These are phyloP conservation scores for Triplophysa dalaica DNA, from an alignment of 2,113 vertebrate genomes.

Conservation along the genomic window DNA sequence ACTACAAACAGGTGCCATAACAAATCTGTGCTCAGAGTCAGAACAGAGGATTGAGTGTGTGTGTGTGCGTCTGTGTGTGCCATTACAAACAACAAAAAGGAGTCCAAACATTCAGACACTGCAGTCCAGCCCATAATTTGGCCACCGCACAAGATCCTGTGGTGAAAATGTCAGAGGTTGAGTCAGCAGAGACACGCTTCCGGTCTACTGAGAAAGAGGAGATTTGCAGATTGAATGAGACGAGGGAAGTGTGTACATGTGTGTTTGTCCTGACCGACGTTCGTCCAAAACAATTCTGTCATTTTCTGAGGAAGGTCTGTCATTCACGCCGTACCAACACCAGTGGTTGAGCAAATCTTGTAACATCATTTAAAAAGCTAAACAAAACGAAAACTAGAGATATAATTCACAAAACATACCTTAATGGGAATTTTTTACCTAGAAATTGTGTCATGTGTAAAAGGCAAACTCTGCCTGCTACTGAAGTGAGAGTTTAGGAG, in stretches of 20 bases:
- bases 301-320: not conserved
- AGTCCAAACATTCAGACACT: slow-evolving; percentile 28
- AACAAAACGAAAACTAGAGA: too few species aligned
- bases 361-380: not conserved
- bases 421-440: too few species aligned
- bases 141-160: slow-evolving; percentile 26
- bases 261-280: slow-evolving; percentile 8
- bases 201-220: slow-evolving; percentile 22
- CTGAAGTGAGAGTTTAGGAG: not conserved
- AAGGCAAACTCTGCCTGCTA: not conserved
- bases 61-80: slow-evolving; percentile 1
- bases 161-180: slow-evolving; percentile 47
- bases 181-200: slow-evolving; percentile 39
- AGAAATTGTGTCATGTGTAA: too few species aligned
- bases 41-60: not conserved
- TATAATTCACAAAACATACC: too few species aligned
- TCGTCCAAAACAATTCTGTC: slow-evolving; percentile 16
- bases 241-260: not conserved
- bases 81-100: slow-evolving; percentile 31
- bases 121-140: slow-evolving; percentile 34
- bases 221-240: slow-evolving; percentile 23
- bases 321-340: not conserved
- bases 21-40: slow-evolving; percentile 23
- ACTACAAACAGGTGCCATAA: slow-evolving; percentile 30
- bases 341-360: too few species aligned